phyloP scores from a whole-genome alignment of 2,888 invertebrate species.

The Dryomyza anilis region DNA sequence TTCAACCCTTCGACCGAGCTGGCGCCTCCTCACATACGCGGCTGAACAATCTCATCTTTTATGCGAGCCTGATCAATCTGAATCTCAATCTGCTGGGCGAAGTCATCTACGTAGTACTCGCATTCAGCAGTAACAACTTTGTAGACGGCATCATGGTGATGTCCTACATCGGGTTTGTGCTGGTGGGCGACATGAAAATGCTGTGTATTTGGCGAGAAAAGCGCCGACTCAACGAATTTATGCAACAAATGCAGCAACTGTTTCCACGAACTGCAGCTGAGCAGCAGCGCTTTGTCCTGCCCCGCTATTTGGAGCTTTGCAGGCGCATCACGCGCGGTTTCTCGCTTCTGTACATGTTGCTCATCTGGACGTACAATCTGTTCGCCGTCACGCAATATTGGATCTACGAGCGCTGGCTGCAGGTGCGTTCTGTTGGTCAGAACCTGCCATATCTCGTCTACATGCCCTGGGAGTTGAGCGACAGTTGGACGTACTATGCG shows the following conservation, averaged over 20 bases:
- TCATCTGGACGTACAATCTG: constrained; percentile 56
- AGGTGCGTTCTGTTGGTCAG: constrained; percentile 35
- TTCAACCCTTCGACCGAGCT: constrained; percentile 38
- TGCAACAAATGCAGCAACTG: constrained; percentile 32
- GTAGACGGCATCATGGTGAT: constrained; percentile 38
- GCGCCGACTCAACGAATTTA: constrained; percentile 29
- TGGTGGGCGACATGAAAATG: constrained; percentile 39
- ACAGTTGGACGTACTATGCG: constrained; percentile 44
- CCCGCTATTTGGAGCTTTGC: constrained; percentile 35
- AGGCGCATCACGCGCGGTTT: constrained; percentile 43
- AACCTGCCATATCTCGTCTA: constrained; percentile 46
- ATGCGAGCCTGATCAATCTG: constrained; percentile 41
- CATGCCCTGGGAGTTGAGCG: constrained; percentile 44
- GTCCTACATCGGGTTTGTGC: constrained; percentile 39
- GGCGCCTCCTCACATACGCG: background rate
- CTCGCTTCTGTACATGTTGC: constrained; percentile 45
- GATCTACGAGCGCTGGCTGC: constrained; percentile 41
- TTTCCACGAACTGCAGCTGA: constrained; percentile 33
- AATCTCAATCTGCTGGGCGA: constrained; percentile 30
- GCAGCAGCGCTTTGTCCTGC: constrained; percentile 35
- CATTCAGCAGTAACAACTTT: constrained; percentile 34
- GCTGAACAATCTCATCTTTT: constrained; percentile 31
- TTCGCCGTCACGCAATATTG: constrained; percentile 43
- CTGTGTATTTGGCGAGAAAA: constrained; percentile 35
- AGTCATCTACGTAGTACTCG: constrained; percentile 33